A percentile compares a stretch with the other conserved stretches of the same genome.
phyloP scores from a whole-genome alignment of 2,113 vertebrate genomes.

The Emydura subglobosa region DNA sequence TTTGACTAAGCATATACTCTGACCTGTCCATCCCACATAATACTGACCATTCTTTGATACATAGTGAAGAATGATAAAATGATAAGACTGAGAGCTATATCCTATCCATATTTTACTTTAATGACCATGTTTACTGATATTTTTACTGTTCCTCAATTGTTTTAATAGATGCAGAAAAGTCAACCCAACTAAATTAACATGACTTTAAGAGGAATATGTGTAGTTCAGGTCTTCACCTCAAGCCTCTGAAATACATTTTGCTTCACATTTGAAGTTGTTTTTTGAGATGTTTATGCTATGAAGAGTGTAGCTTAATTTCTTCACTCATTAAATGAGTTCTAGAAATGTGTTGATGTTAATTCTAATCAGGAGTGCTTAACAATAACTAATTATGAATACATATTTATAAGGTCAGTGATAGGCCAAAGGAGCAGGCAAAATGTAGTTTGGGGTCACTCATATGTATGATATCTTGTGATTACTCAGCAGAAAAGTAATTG shows the following conservation, averaged over 20 bases:
- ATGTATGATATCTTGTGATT: background rate
- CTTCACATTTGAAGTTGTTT: background rate
- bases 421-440: slow-evolving; percentile 24
- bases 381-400: background rate
- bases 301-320: background rate
- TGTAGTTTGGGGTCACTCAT: background rate
- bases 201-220: slow-evolving; percentile 6
- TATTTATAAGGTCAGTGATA: slow-evolving; percentile 41
- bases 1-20: background rate
- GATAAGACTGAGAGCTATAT: background rate
- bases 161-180: background rate
- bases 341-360: slow-evolving; percentile 17
- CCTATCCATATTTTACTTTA: background rate
- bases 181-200: background rate
- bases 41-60: background rate
- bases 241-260: background rate
- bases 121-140: background rate
- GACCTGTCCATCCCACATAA: background rate
- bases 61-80: background rate
- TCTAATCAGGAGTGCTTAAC: background rate
- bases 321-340: slow-evolving; percentile 34
- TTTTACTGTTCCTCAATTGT: background rate
- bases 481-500: background rate
- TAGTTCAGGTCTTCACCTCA: background rate
- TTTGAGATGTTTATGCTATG: background rate